Conservation (phyloP, 2,797 vertebrate genomes). For the Poeciliopsis turneri region DNA sequence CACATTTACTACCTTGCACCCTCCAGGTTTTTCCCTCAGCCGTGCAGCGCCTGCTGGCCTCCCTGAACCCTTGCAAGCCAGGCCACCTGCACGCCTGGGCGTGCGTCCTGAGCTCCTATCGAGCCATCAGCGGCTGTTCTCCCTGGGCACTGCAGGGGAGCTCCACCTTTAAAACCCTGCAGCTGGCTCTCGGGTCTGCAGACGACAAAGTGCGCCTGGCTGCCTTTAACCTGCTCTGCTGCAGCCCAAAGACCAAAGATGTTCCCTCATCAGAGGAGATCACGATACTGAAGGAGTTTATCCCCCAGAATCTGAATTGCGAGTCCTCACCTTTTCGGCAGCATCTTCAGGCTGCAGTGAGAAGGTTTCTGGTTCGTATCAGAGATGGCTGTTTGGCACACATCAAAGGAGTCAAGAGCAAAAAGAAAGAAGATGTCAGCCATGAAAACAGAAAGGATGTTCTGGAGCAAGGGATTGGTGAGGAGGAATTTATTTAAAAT, state of each 20-base stretch:
- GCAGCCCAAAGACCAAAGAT: constrained; percentile 84
- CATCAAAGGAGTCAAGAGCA: constrained; percentile 71
- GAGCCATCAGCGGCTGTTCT: constrained; percentile 62
- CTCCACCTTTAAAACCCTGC: constrained; percentile 70
- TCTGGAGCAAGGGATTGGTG: constrained; percentile 83
- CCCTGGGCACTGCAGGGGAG: constrained; percentile 64
- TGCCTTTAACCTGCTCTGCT: constrained; percentile 84
- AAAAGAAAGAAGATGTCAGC: constrained; percentile 3
- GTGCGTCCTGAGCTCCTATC: constrained; percentile 79
- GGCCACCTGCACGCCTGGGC: constrained; percentile 86
- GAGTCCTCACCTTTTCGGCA: constrained; percentile 90
- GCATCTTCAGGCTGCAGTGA: constrained; percentile 84
- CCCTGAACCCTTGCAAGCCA: constrained; percentile 51
- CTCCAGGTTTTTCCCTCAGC: constrained; percentile 82
- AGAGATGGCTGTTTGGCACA: constrained; percentile 85
- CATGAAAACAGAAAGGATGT: constrained; percentile 25
- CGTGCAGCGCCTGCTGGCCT: constrained; percentile 67
- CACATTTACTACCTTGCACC: constrained; percentile 83
- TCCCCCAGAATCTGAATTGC: constrained; percentile 87
- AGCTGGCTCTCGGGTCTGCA: constrained; percentile 75
- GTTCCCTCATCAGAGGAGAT: constrained; percentile 75
- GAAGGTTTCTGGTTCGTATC: constrained; percentile 84
- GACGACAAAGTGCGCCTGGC: constrained; percentile 86
- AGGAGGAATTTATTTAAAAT: constrained; percentile 39
- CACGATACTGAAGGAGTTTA: constrained; percentile 76